Conservation (phyloP, 1,140 invertebrate genomes). For the Polypedilum vanderplanki region DNA sequence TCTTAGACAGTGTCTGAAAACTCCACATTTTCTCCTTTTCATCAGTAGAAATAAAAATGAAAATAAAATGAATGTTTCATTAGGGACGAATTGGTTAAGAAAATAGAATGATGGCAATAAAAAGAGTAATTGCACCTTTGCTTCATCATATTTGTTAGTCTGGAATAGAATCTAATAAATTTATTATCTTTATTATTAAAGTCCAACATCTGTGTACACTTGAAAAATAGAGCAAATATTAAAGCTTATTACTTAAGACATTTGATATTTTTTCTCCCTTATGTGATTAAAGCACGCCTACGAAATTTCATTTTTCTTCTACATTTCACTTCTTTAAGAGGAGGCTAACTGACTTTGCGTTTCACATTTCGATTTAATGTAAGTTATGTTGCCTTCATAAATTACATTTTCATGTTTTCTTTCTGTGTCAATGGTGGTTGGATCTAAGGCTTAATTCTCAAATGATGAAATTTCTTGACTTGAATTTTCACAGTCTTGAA, state of each 20-base stretch:
- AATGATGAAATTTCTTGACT: too few species aligned
- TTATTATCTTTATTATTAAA: neutral
- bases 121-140: neutral
- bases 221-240: too few species aligned
- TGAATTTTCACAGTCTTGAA: too few species aligned
- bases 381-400: constrained; percentile 3
- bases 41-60: neutral
- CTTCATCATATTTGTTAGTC: neutral
- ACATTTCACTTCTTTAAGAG: neutral
- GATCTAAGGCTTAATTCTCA: too few species aligned
- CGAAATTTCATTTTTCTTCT: neutral
- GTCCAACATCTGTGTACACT: too few species aligned
- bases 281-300: neutral
- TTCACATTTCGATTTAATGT: neutral
- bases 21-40: neutral
- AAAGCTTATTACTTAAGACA: too few species aligned
- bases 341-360: neutral
- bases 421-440: neutral
- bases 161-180: neutral
- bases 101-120: constrained; percentile 1
- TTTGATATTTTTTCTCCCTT: neutral
- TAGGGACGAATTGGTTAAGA: neutral
- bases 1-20: too few species aligned
- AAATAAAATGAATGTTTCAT: neutral
- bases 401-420: constrained; percentile 5